Percentiles rank a stretch among this genome's conserved stretches.
Evolutionary conservation across 1,140 invertebrate species (phyloP).

Genomic region (Steinernema khuongi): DNA sequence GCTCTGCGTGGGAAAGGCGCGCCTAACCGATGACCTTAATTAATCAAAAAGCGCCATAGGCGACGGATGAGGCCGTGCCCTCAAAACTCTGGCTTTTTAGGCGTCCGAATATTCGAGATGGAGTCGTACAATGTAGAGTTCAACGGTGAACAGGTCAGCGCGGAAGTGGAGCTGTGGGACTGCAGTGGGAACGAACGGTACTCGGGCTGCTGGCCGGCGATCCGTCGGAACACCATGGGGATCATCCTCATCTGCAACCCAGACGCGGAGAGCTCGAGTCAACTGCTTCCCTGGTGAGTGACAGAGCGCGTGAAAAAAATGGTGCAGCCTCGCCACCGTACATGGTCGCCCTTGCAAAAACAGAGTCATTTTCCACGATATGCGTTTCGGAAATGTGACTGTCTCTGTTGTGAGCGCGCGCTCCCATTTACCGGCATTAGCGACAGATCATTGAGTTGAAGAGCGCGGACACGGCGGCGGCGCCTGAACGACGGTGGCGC

Average conservation of each 20-base stretch:
- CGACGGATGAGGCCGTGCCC: not conserved
- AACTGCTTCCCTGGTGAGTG: conserved; percentile 67
- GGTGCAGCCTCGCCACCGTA: not conserved
- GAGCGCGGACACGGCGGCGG: not conserved
- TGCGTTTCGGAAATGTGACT: conserved; percentile 12
- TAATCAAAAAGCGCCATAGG: conserved; percentile 20
- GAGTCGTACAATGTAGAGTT: conserved; percentile 64
- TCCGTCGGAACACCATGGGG: conserved; percentile 68
- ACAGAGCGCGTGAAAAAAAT: not conserved
- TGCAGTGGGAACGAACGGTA: conserved; percentile 69
- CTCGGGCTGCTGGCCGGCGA: conserved; percentile 73
- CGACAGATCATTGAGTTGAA: conserved; percentile 12
- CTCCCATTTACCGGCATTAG: conserved; percentile 11
- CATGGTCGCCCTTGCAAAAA: conserved; percentile 1
- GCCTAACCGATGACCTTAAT: conserved; percentile 9
- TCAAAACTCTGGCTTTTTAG: conserved; percentile 29
- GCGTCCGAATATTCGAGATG: conserved; percentile 68
- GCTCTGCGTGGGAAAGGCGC: not conserved
- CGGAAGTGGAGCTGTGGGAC: conserved; percentile 71
- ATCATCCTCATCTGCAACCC: conserved; percentile 72
- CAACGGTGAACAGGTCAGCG: conserved; percentile 62
- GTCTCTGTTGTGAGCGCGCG: not conserved
- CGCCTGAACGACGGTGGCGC: not conserved
- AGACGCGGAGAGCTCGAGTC: conserved; percentile 64
- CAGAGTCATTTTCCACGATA: conserved; percentile 10